These are phyloP conservation scores for Rhinatrema bivittatum DNA, from an alignment of 2,797 vertebrate genomes.

Conservation along the genomic window DNA sequence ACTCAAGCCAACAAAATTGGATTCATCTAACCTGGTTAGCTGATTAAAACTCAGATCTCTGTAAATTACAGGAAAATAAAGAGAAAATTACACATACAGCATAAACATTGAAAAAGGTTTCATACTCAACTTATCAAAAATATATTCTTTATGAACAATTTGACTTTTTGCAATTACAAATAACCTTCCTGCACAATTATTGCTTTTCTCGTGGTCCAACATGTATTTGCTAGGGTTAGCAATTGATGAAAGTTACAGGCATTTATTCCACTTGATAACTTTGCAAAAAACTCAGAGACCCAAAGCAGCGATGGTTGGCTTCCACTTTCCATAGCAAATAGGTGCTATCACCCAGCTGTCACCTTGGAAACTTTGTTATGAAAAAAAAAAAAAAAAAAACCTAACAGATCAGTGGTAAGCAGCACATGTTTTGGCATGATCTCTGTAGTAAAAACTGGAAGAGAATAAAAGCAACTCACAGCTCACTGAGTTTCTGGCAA, in stretches of 20 bases:
- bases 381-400: too few species aligned
- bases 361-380: conserved; percentile 47
- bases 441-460: conserved; percentile 38
- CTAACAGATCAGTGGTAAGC: conserved; percentile 44
- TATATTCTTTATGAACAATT: too few species aligned
- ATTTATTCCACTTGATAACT: conserved; percentile 17
- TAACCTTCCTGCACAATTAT: conserved; percentile 1
- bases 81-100: background rate
- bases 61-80: conserved; percentile 17
- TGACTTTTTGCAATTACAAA: background rate
- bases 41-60: conserved; percentile 87
- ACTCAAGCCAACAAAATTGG: conserved; percentile 82
- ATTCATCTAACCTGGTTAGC: conserved; percentile 83
- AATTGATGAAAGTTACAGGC: conserved; percentile 12
- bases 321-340: conserved; percentile 39
- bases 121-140: too few species aligned
- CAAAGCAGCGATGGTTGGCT: conserved; percentile 6
- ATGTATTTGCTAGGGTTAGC: background rate
- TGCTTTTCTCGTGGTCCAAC: background rate
- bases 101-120: too few species aligned
- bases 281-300: conserved; percentile 3
- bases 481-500: conserved; percentile 91
- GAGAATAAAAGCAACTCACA: conserved; percentile 75
- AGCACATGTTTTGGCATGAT: conserved; percentile 55
- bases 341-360: conserved; percentile 25